A percentile compares a stretch with the other conserved stretches of the same genome.
phyloP scores from a whole-genome alignment of 2,888 invertebrate species.

The Chrysodeixis includens region DNA sequence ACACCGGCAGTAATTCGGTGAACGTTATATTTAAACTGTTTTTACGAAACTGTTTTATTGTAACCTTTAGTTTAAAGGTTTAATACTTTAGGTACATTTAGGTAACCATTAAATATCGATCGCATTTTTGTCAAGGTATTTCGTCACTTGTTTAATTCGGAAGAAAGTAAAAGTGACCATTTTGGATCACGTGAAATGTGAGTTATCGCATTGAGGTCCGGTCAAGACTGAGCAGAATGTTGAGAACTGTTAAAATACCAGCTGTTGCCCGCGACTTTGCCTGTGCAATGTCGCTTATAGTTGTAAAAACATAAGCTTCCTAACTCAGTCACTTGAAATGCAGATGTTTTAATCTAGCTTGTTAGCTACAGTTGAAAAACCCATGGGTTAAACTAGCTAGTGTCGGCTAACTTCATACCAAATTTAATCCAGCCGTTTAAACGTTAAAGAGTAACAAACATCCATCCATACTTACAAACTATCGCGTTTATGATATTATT shows the following conservation, averaged over 20 bases:
- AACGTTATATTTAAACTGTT: conserved; percentile 21
- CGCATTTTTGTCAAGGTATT: conserved; percentile 35
- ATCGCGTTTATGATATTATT: too few species aligned
- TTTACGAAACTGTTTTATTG: conserved; percentile 40
- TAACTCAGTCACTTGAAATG: too few species aligned
- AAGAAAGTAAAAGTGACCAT: conserved; percentile 49
- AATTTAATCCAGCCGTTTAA: too few species aligned
- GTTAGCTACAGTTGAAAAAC: too few species aligned
- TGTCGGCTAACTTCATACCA: too few species aligned
- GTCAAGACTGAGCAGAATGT: conserved; percentile 23
- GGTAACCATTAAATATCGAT: conserved; percentile 47
- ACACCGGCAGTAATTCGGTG: conserved; percentile 28
- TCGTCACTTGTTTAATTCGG: conserved; percentile 20
- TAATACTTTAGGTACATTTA: conserved; percentile 29
- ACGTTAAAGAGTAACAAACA: too few species aligned
- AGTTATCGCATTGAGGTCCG: conserved; percentile 30
- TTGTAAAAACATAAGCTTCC: too few species aligned
- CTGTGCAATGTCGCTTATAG: too few species aligned
- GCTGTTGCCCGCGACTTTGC: too few species aligned
- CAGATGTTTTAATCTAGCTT: too few species aligned
- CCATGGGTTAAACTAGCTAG: too few species aligned
- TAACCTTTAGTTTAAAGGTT: conserved; percentile 39
- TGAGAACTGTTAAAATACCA: not conserved
- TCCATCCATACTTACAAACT: too few species aligned
- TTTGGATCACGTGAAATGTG: conserved; percentile 32